Evolutionary conservation across 2,888 invertebrate species (phyloP), one percentile per base, ranked within the genome.

Genomic region (Eristalinus sepulchralis): DNA sequence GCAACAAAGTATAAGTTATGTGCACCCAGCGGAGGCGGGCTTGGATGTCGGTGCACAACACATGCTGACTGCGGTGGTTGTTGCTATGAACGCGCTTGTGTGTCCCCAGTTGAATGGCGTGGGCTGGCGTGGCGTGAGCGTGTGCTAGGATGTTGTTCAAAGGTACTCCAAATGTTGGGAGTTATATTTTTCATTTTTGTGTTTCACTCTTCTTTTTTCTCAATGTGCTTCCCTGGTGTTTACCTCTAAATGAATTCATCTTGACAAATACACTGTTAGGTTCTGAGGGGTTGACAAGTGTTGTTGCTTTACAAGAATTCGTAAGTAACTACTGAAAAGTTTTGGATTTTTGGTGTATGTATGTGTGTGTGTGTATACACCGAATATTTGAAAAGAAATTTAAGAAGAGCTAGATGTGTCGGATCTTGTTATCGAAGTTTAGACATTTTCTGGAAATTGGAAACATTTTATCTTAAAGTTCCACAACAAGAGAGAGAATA

Each of bases 101-200:
- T 22, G 17, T 36, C 55, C 17, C 22, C 31, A 66, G 59, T 20
- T 31, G 55, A 78, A 27, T 70, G 55, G 67, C 67, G 20, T 27
- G 2, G 27, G 2, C 73, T 57, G 67, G 55, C 73, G 36, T 73
- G 73, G 63, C 64, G 63, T 34, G 17, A 47, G 70, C 68, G 75
- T 70, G 75, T 63, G 33, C 75, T 70, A 75, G 75, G 81, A 81
- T 63, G 64, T 81, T 75, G 63, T 9, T 67, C 63, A 39, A 80
- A 68, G 67, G 80, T 11, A 55, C 47, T 27, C 47, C 31, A 31
- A 24, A 36, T 34, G 63, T 47, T 63, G 60, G 17, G 11, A 17
- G 66, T 13, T 24, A 66, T 24, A 33, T 9, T 36, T 62, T 62
- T 31, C 17, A 34, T 36, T 36, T 22, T 39, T 33, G 34, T 24